Percentiles rank a stretch among this genome's conserved stretches.
Evolutionary conservation across 2,797 vertebrate genomes (phyloP).

Genomic region (Danio aesculapii): DNA sequence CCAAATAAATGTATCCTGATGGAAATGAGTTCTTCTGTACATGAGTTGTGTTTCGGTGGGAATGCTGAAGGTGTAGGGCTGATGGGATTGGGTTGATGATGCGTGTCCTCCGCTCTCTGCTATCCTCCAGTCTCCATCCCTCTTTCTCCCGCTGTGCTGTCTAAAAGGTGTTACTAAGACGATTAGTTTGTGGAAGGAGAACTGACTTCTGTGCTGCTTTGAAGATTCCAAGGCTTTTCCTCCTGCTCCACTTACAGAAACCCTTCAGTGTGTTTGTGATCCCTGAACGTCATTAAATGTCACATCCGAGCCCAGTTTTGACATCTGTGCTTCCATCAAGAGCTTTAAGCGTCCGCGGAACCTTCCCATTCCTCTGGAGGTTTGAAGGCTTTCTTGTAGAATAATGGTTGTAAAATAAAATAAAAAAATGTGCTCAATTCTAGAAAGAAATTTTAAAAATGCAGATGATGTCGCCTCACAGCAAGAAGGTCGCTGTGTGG

Average conservation of each 20-base stretch:
- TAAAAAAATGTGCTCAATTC: no score
- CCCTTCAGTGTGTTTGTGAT: slow-evolving; percentile 18
- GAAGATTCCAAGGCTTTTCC: slow-evolving; percentile 52
- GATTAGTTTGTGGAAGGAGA: slow-evolving; percentile 50
- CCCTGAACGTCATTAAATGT: slow-evolving; percentile 21
- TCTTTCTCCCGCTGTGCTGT: slow-evolving; percentile 34
- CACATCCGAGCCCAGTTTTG: not conserved
- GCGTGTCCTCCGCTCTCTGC: slow-evolving; percentile 42
- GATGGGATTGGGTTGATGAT: slow-evolving; percentile 59
- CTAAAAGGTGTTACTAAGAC: slow-evolving; percentile 54
- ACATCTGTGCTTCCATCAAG: no score
- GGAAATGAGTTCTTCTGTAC: slow-evolving; percentile 27
- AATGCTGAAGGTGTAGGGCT: slow-evolving; percentile 50
- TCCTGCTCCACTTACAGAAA: slow-evolving; percentile 34
- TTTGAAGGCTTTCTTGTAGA: no score
- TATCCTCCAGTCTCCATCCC: slow-evolving; percentile 10
- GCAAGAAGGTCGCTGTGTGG: no score
- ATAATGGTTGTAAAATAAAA: no score
- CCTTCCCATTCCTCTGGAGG: no score
- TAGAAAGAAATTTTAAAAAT: no score
- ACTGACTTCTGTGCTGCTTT: slow-evolving; percentile 48
- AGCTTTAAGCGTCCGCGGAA: no score
- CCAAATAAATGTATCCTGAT: not conserved
- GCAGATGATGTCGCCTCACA: no score
- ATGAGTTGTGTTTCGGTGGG: slow-evolving; percentile 31